These are phyloP conservation scores for Spodoptera frugiperda DNA, from an alignment of 1,140 invertebrate species.

Conservation along the genomic window DNA sequence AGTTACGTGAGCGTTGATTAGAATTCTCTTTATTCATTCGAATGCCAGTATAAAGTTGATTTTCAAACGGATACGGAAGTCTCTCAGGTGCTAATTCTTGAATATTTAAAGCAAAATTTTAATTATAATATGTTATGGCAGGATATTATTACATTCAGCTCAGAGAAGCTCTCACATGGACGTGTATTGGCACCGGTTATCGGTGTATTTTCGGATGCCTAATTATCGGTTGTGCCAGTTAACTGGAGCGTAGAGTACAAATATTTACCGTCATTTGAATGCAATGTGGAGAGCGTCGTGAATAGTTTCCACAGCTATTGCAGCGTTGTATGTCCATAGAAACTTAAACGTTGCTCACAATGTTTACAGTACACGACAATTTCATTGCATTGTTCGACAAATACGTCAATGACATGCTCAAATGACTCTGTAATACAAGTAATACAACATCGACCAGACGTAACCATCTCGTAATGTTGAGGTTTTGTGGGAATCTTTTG, in stretches of 20 bases:
- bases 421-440: neutral
- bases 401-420: neutral
- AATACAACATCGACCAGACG: no score
- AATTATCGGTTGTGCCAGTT: constrained; percentile 34
- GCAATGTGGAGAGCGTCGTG: constrained; percentile 35
- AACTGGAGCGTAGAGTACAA: constrained; percentile 35
- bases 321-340: constrained; percentile 18
- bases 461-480: neutral
- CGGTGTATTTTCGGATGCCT: constrained; percentile 41
- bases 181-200: neutral
- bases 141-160: constrained; percentile 19
- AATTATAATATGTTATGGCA: constrained; percentile 3
- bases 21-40: constrained; percentile 55
- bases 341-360: constrained; percentile 31
- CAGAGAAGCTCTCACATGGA: neutral
- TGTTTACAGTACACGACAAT: constrained; percentile 10
- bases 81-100: constrained; percentile 26
- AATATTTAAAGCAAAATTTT: constrained; percentile 28
- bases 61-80: constrained; percentile 39
- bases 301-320: constrained; percentile 35
- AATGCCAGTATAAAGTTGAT: constrained; percentile 38
- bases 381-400: constrained; percentile 1
- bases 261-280: constrained; percentile 44
- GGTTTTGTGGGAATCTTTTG: constrained; percentile 8
- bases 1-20: constrained; percentile 61